Evolutionary conservation across 1,140 invertebrate species (phyloP), one percentile per base, ranked within the genome.

Genomic region (Drosophila pseudoobscura): DNA sequence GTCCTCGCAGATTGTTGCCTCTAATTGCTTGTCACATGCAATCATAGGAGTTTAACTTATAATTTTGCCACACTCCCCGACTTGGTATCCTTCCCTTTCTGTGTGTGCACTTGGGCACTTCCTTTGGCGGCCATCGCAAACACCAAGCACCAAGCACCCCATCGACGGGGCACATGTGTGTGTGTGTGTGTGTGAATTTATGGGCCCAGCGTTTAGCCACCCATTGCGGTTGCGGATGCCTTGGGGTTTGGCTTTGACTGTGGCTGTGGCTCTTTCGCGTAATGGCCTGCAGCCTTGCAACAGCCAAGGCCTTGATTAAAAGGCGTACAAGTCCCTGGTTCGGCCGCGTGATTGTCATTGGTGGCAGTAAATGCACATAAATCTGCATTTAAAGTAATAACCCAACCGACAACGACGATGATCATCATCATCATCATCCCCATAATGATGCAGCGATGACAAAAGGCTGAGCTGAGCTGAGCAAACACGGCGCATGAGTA

Each of bases 351-450:
- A 60, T 76, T 85, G 80, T 73, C 76, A 80, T 54, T 83, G 59
- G 49, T 55, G 80, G 50, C 46, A 80, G 66, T 66, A 52, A 75
- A 85, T 85, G 82, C 82, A 87, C 82, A 85, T 87, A 88, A 87
- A 88, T 87, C 83, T 87, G 82, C 83, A 87, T 88, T 87, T 88
- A 75, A 87, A 87, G 65, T 82, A 87, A 75, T 82, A 88, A 78
- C 72, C 72, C 58, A 53, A 74, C 68, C 56, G 58, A 70, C 46
- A 15, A 72, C 22, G 29, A 51, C 17, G 46, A n/a, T 22, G 41
- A 17, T 39, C 35, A 39, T 39, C 8, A 2, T 35, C 8, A 2
- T 35, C 9, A 35, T 35, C 31, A 8, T 31, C 31, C 3, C 4
- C 31, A 11, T 39, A 13, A 39, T 39, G 11, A 39, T 39, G 35